These are phyloP conservation scores for Odocoileus virginianus DNA, from an alignment of 2,113 vertebrate genomes.

Conservation along the genomic window DNA sequence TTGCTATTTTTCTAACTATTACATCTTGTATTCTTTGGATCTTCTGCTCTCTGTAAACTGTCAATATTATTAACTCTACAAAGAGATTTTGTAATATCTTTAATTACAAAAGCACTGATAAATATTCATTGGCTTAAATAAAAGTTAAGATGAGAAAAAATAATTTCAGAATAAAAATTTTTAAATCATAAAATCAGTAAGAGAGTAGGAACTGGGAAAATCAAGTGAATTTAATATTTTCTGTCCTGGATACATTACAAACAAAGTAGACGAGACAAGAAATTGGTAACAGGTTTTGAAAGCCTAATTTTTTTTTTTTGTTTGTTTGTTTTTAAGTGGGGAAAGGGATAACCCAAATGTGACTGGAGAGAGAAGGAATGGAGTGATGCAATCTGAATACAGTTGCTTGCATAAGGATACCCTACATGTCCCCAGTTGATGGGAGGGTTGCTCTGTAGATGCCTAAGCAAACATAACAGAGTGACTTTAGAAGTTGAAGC, in stretches of 20 bases:
- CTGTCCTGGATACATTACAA: not conserved
- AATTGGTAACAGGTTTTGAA: not conserved
- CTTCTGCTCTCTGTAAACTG: not conserved
- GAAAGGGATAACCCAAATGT: not conserved
- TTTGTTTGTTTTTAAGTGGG: not conserved
- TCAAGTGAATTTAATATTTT: not conserved
- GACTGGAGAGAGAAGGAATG: not conserved
- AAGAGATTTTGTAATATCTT: not conserved
- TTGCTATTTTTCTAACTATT: not conserved
- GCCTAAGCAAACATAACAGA: accelerated
- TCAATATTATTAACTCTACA: not conserved
- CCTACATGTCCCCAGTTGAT: not conserved
- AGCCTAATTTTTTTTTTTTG: not conserved
- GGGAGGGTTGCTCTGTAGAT: not conserved
- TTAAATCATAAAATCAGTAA: not conserved
- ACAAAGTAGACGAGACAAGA: not conserved
- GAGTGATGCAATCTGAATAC: not conserved
- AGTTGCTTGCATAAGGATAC: not conserved
- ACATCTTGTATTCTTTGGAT: not conserved
- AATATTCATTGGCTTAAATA: not conserved
- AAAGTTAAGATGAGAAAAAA: not conserved
- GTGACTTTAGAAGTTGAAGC: not conserved
- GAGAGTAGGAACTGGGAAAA: not conserved
- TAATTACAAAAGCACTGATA: not conserved
- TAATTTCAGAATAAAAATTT: not conserved